Evolutionary conservation across 2,797 vertebrate species (phyloP).

Genomic region (Melanitta fusca): DNA sequence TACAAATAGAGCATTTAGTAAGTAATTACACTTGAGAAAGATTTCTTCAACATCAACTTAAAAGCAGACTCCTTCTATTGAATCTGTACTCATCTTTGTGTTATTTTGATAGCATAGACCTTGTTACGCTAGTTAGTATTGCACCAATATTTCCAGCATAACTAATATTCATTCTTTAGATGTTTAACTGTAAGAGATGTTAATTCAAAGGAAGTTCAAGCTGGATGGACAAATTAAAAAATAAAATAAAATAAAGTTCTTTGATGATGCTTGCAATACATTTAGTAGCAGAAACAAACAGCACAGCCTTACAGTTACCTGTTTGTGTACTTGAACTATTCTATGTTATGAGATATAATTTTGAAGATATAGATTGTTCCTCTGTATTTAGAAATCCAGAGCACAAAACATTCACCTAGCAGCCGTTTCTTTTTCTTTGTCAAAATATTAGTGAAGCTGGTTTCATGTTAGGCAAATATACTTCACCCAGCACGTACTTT

Average conservation of each 20-base stretch:
- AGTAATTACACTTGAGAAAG: slow-evolving; percentile 46
- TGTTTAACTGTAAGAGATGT: not conserved
- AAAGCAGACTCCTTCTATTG: not conserved
- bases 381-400: not conserved
- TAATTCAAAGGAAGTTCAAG: not conserved
- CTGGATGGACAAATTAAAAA: not conserved
- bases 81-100: not conserved
- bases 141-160: not conserved
- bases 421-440: not conserved
- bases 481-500: not conserved
- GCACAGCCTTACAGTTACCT: not conserved
- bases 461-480: not conserved
- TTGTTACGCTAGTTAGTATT: not conserved
- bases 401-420: not conserved
- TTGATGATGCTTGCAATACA: not conserved
- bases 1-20: slow-evolving; percentile 31
- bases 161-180: not conserved
- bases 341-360: not conserved
- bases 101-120: not conserved
- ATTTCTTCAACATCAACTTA: slow-evolving; percentile 25
- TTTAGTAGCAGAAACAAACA: not conserved
- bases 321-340: not conserved
- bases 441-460: not conserved
- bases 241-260: not conserved
- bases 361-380: not conserved